Evolutionary conservation across 2,113 vertebrate species (phyloP), one percentile per base, ranked within the genome.

Genomic region (Sterrhoptilus dennistouni): DNA sequence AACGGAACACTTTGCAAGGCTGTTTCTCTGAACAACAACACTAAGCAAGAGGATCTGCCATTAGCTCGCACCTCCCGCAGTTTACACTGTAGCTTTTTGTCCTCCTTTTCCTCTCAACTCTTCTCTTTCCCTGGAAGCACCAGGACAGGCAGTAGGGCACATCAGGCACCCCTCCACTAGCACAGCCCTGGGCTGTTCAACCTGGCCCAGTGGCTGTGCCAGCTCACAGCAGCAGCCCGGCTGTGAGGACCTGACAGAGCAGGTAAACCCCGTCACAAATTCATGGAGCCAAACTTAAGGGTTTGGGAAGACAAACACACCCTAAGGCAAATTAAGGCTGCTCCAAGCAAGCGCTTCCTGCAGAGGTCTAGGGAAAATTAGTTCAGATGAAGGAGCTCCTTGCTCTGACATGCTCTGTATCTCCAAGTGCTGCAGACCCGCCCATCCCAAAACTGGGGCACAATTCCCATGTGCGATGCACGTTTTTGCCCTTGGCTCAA

Each of bases 231-330:
- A 54, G 76, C 83, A 74, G 44, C 40, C 4, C 3, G 6, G 59
- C n/a, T 38, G 12, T 15, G 4, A 45, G 54, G 63, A 81, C 72
- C 89, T 59, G 60, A 92, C 86, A 52, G 64, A 81, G 89, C 91
- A 87, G 86, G 94, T 87, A 86, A 93, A 77, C 38, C 93, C 79
- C 49, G 64, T 12, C 64, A 3, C 90, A 68, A 9, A n/a, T 25
- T 31, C 1, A 54, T 2, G 25, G 54, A 92, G 83, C 59, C 79
- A 59, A 87, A 65, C 40, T 27, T n/a, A 68, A 49, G 74, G 68
- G 83, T 40, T 36, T 0, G 1, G 72, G 69, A 84, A 84, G 69
- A 75, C 91, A 78, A 92, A 81, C 8, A 4, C 21, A 49, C 8
- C 81, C 74, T 5, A 23, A 33, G 80, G 91, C 80, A 83, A 94